Base-by-base conservation (phyloP, 2,113 vertebrate genomes). In the Carollia perspicillata region DNA sequence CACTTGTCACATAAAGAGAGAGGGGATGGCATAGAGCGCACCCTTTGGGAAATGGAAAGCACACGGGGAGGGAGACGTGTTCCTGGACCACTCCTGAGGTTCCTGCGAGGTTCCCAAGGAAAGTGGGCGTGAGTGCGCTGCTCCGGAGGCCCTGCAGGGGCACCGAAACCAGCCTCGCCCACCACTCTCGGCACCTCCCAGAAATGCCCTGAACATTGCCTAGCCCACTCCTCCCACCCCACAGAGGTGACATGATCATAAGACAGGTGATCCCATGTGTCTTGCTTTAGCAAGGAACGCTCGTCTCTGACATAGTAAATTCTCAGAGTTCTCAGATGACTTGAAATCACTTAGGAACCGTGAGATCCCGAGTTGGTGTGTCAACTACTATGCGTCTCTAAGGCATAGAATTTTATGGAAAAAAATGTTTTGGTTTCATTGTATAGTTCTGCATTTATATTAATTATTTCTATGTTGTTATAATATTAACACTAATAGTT, bases 361-460 rank as follows among this genome's bases (percentile, higher is more conserved):
- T 42, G 88, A 93, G 94, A 71, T 55, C 49, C 72, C 71, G 86
- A 83, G 9, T 81, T 69, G 75, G 14, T 58, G 40, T 84, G 78
- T 81, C 84, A 84, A 75, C 80, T 35, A 63, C 60, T 89, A n/a
- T n/a, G 30, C 8, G 83, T 94, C 66, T 83, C 35, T 92, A 74
- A 51, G 49, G 35, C 49, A 49, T 20, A 71, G 28, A 68, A 58
- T 93, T 88, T 89, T 81, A 89, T 90, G 51, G 8, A 33, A 37
- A 87, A 78, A 91, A 78, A 85, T 3, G 72, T 90, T 85, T 91
- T 77, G n/a, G 17, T 71, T 89, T 89, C 77, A 72, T 66, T 72
- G n/a, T 72, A 4, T 51, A 60, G 44, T 30, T 81, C 44, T 95
- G 28, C 87, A 88, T 90, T 88, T 89, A 22, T 84, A 80, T 86